These are phyloP conservation scores for Hypercompe scribonia DNA, from an alignment of 2,888 invertebrate genomes.

Conservation along the genomic window DNA sequence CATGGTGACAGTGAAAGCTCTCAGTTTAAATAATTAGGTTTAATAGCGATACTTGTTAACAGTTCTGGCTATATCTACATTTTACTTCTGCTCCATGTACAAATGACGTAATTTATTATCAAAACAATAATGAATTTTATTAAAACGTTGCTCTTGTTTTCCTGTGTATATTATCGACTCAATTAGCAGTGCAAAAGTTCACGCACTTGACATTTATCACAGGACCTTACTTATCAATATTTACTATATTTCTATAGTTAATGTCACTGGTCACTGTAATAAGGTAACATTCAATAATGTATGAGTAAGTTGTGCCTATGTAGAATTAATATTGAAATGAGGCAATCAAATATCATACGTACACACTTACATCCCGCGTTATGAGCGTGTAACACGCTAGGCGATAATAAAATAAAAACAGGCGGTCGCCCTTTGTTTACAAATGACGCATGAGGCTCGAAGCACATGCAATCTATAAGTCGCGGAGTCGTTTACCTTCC, in stretches of 20 bases:
- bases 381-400: conserved; percentile 62
- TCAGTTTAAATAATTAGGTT: background rate
- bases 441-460: conserved; percentile 81
- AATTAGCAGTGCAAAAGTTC: conserved; percentile 55
- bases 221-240: conserved; percentile 48
- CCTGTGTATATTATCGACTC: conserved; percentile 38
- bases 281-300: conserved; percentile 9
- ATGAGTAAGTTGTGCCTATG: background rate
- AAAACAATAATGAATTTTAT: conserved; percentile 25
- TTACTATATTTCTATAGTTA: conserved; percentile 37
- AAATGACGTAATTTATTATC: conserved; percentile 12
- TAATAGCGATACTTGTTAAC: background rate
- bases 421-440: conserved; percentile 84
- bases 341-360: conserved; percentile 29
- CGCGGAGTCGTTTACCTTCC: conserved; percentile 85
- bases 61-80: background rate
- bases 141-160: conserved; percentile 33
- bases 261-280: conserved; percentile 27
- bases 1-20: background rate
- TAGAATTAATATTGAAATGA: conserved; percentile 15
- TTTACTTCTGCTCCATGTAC: conserved; percentile 4
- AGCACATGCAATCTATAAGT: conserved; percentile 80
- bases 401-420: conserved; percentile 75
- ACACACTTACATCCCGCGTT: conserved; percentile 21
- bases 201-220: conserved; percentile 62